Conservation (phyloP, 2,113 vertebrate species). For the Myxocyprinus asiaticus region DNA sequence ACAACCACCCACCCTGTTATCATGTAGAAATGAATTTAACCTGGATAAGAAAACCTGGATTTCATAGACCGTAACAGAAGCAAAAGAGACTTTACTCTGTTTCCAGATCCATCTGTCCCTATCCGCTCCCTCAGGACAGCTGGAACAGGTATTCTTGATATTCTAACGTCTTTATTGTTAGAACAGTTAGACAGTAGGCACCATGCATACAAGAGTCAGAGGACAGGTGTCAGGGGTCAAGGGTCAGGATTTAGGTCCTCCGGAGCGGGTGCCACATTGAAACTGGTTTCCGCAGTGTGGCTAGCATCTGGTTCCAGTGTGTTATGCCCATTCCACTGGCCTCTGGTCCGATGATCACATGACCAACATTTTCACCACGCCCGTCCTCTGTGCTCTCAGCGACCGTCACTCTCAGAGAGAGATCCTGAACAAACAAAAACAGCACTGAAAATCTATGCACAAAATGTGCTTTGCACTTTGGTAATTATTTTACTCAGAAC, state of each 20-base stretch:
- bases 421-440: constrained; percentile 75
- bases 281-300: constrained; percentile 91
- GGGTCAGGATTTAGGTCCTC: constrained; percentile 74
- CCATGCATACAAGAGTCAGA: constrained; percentile 65
- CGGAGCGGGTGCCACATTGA: constrained; percentile 97
- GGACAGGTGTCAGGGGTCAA: constrained; percentile 10
- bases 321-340: constrained; percentile 94
- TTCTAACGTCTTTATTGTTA: constrained; percentile 45
- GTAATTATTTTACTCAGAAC: no score
- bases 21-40: constrained; percentile 75
- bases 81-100: constrained; percentile 51
- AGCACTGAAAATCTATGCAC: no score
- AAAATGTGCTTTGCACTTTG: no score
- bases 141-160: constrained; percentile 52
- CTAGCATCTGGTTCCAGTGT: constrained; percentile 99
- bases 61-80: constrained; percentile 64
- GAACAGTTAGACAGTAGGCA: constrained; percentile 66
- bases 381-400: constrained; percentile 89
- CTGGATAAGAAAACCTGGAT: constrained; percentile 81
- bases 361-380: constrained; percentile 88
- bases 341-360: constrained; percentile 92
- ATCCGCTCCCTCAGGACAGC: constrained; percentile 17
- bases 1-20: constrained; percentile 72
- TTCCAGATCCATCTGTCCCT: constrained; percentile 6
- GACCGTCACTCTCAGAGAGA: constrained; percentile 92